Percentiles rank a stretch among this genome's conserved stretches.
phyloP scores from a whole-genome alignment of 2,797 vertebrate species.

The Carapus acus region DNA sequence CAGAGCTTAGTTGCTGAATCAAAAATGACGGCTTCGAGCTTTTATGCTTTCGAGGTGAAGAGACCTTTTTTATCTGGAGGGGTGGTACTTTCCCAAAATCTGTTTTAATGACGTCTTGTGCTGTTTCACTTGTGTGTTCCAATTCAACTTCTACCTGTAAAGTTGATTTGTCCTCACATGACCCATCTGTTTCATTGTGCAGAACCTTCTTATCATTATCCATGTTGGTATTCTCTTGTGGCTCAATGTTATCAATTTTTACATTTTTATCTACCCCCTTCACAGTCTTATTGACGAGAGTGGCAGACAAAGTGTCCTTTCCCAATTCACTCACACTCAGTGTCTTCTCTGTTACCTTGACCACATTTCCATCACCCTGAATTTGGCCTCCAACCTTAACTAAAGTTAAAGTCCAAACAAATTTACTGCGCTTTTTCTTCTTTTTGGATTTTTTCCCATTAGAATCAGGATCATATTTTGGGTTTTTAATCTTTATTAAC shows the following conservation, averaged over 20 bases:
- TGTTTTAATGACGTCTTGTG: conserved; percentile 49
- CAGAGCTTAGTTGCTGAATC: conserved; percentile 66
- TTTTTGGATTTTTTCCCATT: conserved; percentile 51
- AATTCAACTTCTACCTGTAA: conserved; percentile 49
- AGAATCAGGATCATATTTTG: conserved; percentile 62
- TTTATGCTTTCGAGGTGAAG: conserved; percentile 71
- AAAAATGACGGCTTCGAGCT: conserved; percentile 74
- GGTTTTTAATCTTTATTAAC: conserved; percentile 70
- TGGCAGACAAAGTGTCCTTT: conserved; percentile 33
- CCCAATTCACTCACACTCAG: conserved; percentile 36
- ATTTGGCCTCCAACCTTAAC: conserved; percentile 60
- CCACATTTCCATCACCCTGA: conserved; percentile 39
- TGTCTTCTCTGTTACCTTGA: conserved; percentile 40
- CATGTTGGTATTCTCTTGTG: conserved; percentile 28
- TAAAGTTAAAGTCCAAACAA: conserved; percentile 74
- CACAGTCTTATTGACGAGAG: conserved; percentile 30
- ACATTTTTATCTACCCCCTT: conserved; percentile 37
- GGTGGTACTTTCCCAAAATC: conserved; percentile 66
- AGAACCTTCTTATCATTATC: conserved; percentile 35
- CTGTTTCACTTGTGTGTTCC: conserved; percentile 49
- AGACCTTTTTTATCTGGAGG: conserved; percentile 76
- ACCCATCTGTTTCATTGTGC: conserved; percentile 20
- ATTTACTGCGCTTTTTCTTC: conserved; percentile 74
- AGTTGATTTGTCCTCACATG: conserved; percentile 43
- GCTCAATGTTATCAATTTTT: conserved; percentile 27